Evolutionary conservation across 2,113 vertebrate genomes (phyloP).

Genomic region (Nestor notabilis): DNA sequence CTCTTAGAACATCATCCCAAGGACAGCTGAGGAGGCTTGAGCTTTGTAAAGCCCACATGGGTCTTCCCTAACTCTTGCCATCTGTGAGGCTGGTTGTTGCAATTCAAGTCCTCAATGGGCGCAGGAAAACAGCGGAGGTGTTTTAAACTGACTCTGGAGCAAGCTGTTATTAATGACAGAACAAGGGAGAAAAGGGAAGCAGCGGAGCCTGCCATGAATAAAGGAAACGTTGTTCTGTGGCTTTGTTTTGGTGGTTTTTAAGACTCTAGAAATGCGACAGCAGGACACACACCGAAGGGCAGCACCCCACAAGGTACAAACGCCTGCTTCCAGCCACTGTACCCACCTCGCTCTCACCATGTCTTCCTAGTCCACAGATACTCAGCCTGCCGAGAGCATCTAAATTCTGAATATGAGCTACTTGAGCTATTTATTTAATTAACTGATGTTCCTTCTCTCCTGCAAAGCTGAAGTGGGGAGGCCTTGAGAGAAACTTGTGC

Average conservation of each 20-base stretch:
- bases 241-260: not conserved
- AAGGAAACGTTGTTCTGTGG: not conserved
- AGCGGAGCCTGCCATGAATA: not conserved
- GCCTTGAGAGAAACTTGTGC: not conserved
- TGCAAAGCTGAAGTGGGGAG: not conserved
- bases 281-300: not conserved
- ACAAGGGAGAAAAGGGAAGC: not conserved
- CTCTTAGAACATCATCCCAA: not conserved
- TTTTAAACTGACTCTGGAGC: not conserved
- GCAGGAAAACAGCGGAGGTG: not conserved
- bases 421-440: not conserved
- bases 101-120: fast-evolving
- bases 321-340: not conserved
- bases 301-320: not conserved
- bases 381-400: not conserved
- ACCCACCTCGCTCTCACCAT: not conserved
- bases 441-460: not conserved
- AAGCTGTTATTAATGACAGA: not conserved
- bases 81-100: not conserved
- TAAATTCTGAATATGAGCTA: not conserved
- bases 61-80: not conserved
- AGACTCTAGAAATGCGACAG: not conserved
- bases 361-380: not conserved
- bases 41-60: not conserved
- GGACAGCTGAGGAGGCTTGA: not conserved